Conservation (phyloP, 2,888 invertebrate species). For the Protonemura montana region DNA sequence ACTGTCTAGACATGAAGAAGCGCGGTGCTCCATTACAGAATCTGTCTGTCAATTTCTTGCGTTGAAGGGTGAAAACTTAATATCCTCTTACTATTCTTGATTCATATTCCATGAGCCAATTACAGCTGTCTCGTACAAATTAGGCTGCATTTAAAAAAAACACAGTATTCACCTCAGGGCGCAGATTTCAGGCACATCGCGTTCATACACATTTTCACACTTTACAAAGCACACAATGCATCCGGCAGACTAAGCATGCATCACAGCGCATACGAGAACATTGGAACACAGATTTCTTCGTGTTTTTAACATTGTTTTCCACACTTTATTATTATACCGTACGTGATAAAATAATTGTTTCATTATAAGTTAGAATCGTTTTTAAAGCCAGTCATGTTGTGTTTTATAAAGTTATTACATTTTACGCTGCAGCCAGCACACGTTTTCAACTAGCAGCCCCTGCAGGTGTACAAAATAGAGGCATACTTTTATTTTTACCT, state of each 20-base stretch:
- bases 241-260: too few species aligned
- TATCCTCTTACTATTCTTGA: constrained; percentile 5
- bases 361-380: constrained; percentile 13
- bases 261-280: too few species aligned
- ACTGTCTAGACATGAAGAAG: neutral
- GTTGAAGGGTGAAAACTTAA: constrained; percentile 40
- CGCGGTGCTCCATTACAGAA: neutral
- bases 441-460: neutral
- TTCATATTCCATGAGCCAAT: constrained; percentile 27
- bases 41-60: constrained; percentile 2
- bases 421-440: neutral
- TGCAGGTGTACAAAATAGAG: neutral
- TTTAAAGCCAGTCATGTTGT: constrained; percentile 22
- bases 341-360: constrained; percentile 35
- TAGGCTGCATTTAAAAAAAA: constrained; percentile 9
- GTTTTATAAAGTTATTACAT: neutral
- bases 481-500: neutral
- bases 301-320: neutral
- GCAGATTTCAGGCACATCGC: neutral
- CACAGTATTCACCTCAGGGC: neutral
- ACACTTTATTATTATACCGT: neutral
- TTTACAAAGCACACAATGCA: neutral
- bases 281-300: neutral
- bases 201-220: neutral
- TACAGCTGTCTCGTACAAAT: constrained; percentile 36